These are phyloP conservation scores for Stegostoma tigrinum DNA, from an alignment of 2,113 vertebrate species.

Conservation along the genomic window DNA sequence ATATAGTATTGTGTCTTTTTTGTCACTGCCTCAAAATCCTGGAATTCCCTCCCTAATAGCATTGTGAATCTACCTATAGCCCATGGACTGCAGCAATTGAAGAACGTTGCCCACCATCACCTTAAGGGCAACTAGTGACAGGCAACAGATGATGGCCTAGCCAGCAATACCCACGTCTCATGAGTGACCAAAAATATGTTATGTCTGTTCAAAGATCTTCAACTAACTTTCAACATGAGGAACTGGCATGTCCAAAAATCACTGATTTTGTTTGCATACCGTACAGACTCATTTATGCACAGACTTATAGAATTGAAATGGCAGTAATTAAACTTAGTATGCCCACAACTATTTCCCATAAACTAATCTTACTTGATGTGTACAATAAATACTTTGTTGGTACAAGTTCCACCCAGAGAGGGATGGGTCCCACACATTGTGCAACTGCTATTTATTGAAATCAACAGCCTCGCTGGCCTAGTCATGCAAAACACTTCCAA, in stretches of 20 bases:
- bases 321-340: not conserved
- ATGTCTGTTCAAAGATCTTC: not conserved
- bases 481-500: not conserved
- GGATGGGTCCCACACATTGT: not conserved
- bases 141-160: too few relatives aligned
- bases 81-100: too few relatives aligned
- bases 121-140: too few relatives aligned
- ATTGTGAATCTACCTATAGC: too few relatives aligned
- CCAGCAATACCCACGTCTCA: too few relatives aligned
- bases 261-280: not conserved
- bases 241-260: not conserved
- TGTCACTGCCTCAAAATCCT: too few relatives aligned
- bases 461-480: not conserved
- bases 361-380: not conserved
- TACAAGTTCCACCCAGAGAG: not conserved
- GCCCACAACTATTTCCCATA: not conserved
- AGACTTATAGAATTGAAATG: not conserved
- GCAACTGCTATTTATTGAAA: not conserved
- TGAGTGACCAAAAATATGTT: too few relatives aligned
- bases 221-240: not conserved
- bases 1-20: too few relatives aligned
- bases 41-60: too few relatives aligned
- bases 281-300: not conserved
- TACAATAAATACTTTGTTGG: not conserved
- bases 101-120: too few relatives aligned